Evolutionary conservation across 2,888 invertebrate genomes (phyloP).

Genomic region (Drosophila picticornis): DNA sequence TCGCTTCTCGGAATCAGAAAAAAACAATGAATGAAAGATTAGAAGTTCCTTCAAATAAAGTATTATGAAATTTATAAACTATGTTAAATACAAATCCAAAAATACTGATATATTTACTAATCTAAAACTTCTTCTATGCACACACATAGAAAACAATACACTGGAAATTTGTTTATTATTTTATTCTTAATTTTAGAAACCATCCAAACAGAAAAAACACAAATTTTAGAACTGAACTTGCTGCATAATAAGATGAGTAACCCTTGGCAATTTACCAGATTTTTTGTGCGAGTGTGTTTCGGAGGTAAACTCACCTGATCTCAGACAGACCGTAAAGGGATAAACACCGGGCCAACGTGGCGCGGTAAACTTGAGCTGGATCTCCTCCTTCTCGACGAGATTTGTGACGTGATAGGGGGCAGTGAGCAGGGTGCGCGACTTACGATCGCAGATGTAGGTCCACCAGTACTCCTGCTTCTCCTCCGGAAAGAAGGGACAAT

Average conservation of each 20-base stretch:
- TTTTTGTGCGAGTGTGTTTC: neutral
- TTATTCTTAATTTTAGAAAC: too few species aligned
- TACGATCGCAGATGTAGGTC: slow-evolving; percentile 98
- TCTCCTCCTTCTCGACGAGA: slow-evolving; percentile 94
- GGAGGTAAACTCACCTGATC: slow-evolving; percentile 88
- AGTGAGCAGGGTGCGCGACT: slow-evolving; percentile 95
- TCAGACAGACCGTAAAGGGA: slow-evolving; percentile 95
- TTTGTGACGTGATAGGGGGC: slow-evolving; percentile 97
- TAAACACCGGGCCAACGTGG: slow-evolving; percentile 97
- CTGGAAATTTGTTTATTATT: too few species aligned
- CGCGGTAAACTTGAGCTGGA: slow-evolving; percentile 98
- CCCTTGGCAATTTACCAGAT: neutral
- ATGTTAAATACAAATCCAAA: too few species aligned
- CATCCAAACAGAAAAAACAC: too few species aligned
- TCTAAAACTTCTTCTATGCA: too few species aligned
- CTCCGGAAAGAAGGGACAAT: slow-evolving; percentile 97
- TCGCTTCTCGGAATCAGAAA: too few species aligned
- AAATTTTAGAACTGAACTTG: neutral
- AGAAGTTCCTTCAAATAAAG: too few species aligned
- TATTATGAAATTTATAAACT: too few species aligned
- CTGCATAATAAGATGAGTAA: neutral
- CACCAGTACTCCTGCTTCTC: slow-evolving; percentile 99
- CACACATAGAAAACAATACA: too few species aligned
- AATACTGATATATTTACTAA: too few species aligned
- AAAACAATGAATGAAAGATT: too few species aligned